Evolutionary conservation across 1,140 invertebrate species (phyloP).

Genomic region (Aporrectodea caliginosa): DNA sequence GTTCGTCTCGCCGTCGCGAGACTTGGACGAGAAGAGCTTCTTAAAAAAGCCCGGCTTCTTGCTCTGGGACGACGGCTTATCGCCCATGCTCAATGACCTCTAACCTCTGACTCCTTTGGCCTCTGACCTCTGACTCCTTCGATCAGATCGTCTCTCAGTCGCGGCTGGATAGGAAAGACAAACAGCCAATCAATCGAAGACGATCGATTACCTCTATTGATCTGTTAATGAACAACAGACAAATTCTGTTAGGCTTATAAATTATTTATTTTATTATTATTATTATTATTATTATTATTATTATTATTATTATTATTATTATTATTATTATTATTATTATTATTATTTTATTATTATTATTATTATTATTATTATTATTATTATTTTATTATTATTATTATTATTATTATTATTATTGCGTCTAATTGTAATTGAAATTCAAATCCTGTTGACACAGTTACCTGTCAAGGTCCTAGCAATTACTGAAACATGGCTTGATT

Average conservation of each 20-base stretch:
- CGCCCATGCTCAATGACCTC: neutral
- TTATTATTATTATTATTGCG: neutral
- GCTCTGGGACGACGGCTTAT: too few species aligned
- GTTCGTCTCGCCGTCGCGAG: neutral
- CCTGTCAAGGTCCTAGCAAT: too few species aligned
- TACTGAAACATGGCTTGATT: too few species aligned
- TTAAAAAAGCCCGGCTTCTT: neutral
- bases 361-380: neutral
- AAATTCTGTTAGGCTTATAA: neutral
- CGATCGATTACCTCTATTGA: neutral
- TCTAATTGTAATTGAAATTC: neutral
- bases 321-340: neutral
- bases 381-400: neutral
- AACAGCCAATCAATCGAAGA: neutral
- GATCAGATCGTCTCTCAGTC: neutral
- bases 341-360: neutral
- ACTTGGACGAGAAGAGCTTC: neutral
- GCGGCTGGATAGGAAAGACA: neutral
- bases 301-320: slow-evolving; percentile 12
- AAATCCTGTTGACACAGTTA: neutral
- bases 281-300: slow-evolving; percentile 10
- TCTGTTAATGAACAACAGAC: neutral
- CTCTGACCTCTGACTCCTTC: neutral
- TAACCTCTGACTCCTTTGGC: neutral
- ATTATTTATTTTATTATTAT: neutral